Evolutionary conservation across 2,888 invertebrate species (phyloP).

Genomic region (Parasteatoda lunata): DNA sequence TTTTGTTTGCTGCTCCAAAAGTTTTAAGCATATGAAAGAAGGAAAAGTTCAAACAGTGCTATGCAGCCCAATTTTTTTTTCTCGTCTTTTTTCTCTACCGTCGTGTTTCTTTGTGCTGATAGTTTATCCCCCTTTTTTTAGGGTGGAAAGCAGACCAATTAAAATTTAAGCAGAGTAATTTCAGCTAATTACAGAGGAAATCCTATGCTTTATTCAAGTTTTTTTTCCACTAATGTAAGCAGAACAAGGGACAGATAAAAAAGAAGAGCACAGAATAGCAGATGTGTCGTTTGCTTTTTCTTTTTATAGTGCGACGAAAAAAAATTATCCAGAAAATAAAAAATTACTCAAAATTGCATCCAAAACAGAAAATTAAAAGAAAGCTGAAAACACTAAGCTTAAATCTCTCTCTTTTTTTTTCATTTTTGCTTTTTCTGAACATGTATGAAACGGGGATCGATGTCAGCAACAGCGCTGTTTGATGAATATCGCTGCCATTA

Average conservation of each 20-base stretch:
- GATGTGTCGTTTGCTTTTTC: neutral
- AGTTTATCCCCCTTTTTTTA: conserved; percentile 1
- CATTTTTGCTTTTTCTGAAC: neutral
- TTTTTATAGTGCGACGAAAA: neutral
- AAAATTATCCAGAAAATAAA: neutral
- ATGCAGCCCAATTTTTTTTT: conserved; percentile 29
- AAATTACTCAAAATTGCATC: neutral
- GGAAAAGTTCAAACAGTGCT: conserved; percentile 23
- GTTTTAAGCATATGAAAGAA: conserved; percentile 30
- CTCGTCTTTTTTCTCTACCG: conserved; percentile 3
- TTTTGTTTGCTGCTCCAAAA: conserved; percentile 42
- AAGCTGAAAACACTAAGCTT: conserved; percentile 1
- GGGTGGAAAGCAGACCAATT: conserved; percentile 31
- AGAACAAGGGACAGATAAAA: conserved; percentile 8
- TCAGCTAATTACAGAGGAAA: conserved; percentile 60
- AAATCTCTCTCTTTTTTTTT: conserved; percentile 1
- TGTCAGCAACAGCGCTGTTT: no score
- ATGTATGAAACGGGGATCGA: no score
- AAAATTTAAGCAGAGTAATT: conserved; percentile 62
- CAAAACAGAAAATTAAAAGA: conserved; percentile 5
- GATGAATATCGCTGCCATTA: no score
- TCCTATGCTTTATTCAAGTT: conserved; percentile 34
- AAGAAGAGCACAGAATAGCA: neutral
- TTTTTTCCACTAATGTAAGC: conserved; percentile 30
- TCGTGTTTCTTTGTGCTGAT: neutral